Evolutionary conservation across 2,888 invertebrate genomes (phyloP).

Genomic region (Prionchulus punctatus): DNA sequence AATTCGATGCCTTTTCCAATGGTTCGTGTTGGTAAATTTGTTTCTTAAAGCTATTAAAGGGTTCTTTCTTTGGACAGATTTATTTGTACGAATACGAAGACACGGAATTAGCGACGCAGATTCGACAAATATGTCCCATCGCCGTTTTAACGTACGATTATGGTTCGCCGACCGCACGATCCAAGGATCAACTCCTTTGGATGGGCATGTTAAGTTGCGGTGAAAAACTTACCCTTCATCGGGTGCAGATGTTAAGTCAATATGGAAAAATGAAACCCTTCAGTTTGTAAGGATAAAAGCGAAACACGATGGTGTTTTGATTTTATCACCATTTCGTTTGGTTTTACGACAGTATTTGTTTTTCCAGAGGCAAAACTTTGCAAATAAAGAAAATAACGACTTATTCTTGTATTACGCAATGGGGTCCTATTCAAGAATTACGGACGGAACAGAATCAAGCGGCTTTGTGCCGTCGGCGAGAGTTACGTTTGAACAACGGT

Average conservation of each 20-base stretch:
- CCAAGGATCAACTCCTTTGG: not conserved
- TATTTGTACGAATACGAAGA: slow-evolving; percentile 10
- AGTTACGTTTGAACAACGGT: not conserved
- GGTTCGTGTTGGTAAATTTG: no score
- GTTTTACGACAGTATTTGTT: not conserved
- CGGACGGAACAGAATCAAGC: not conserved
- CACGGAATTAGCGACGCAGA: not conserved
- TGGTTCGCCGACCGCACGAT: not conserved
- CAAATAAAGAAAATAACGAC: slow-evolving; percentile 1
- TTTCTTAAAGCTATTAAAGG: no score
- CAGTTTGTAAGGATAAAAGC: slow-evolving; percentile 6
- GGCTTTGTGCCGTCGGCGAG: not conserved
- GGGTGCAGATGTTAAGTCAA: not conserved
- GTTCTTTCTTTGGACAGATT: no score
- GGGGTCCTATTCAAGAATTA: slow-evolving; percentile 5
- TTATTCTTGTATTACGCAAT: not conserved
- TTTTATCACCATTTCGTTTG: no score
- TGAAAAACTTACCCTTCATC: not conserved
- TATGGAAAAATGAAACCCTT: slow-evolving; percentile 7
- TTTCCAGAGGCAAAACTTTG: slow-evolving; percentile 4
- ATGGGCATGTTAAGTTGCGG: not conserved
- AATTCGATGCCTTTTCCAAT: no score
- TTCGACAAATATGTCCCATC: slow-evolving; percentile 1
- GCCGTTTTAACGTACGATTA: slow-evolving; percentile 5
- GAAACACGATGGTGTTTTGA: not conserved